Base-by-base conservation (phyloP, 2,888 invertebrate genomes). In the Amaurobius ferox region DNA sequence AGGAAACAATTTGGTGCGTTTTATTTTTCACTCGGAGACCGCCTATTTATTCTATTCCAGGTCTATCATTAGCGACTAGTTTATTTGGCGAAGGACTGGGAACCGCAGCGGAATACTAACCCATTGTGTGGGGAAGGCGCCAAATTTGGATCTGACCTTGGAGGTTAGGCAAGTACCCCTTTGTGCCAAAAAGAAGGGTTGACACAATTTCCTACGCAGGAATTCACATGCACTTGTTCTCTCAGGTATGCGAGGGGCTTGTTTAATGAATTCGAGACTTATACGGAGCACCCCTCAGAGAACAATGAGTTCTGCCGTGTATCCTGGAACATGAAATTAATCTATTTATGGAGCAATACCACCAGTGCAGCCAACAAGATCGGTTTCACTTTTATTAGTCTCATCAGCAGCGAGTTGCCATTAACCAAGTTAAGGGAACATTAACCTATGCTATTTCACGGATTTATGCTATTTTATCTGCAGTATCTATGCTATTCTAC, bases 121-220 rank as follows among this genome's bases (percentile, higher is more conserved):
- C 67, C 72, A 71, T 72, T 77, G 71, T 74, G 62, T 32, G 48
- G 48, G 67, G 62, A 39, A 19, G 61, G 35, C n/a, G 30, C 83
- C 83, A 48, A 77, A 85, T 85, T 85, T 85, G 83, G 83, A 72
- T 26, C 55, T 66, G 72, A 67, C 83, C 83, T 85, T 85, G 77
- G 35, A 5, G 62, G 40, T n/a, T 13, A 13, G 28, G 28, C 29
- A 44, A 28, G 23, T 40, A 62, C 44, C 74, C 55, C 30, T 71
- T 83, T 70, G 70, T 83, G 83, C 77, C 77, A 72, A 77, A 70
- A 66, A 55, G 67, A 70, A 76, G 68, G 76, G 83, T 77, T 85
- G 77, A 77, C 76, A 77, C 64, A 72, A 83, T 76, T 74, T 28
- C 32, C 32, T 35, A 29, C 23, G 29, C 26, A 68, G 44, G 79